Conservation (phyloP, 2,888 invertebrate genomes). For the Oasisia sp. region DNA sequence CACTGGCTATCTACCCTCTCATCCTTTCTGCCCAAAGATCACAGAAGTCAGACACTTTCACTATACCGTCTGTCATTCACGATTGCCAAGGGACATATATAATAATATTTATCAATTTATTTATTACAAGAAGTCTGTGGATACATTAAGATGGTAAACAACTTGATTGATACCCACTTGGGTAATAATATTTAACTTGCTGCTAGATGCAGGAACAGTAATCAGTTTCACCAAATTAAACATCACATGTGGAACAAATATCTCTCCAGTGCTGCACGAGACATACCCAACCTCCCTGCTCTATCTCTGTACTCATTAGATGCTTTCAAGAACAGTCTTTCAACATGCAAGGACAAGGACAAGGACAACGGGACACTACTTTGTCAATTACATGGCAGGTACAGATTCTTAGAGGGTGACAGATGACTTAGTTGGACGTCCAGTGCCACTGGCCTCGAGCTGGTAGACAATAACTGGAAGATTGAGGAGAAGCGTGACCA, state of each 20-base stretch:
- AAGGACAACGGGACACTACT: neutral
- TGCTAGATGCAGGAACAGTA: neutral
- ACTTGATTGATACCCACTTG: neutral
- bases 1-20: neutral
- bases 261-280: neutral
- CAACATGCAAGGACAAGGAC: neutral
- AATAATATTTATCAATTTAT: too few species aligned
- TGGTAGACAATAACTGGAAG: neutral
- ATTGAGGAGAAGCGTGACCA: neutral
- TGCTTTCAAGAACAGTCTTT: neutral
- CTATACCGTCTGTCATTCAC: neutral
- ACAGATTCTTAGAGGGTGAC: neutral
- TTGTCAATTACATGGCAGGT: neutral
- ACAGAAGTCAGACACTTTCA: neutral
- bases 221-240: neutral
- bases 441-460: neutral
- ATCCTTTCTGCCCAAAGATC: neutral
- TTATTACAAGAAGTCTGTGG: neutral
- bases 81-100: too few species aligned
- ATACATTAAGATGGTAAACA: neutral
- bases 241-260: neutral
- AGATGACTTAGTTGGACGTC: neutral
- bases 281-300: neutral
- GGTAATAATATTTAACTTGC: neutral
- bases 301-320: slow-evolving; percentile 2